Percentiles rank a stretch among this genome's conserved stretches.
Evolutionary conservation across 2,113 vertebrate genomes (phyloP).

Genomic region (Plecotus auritus): DNA sequence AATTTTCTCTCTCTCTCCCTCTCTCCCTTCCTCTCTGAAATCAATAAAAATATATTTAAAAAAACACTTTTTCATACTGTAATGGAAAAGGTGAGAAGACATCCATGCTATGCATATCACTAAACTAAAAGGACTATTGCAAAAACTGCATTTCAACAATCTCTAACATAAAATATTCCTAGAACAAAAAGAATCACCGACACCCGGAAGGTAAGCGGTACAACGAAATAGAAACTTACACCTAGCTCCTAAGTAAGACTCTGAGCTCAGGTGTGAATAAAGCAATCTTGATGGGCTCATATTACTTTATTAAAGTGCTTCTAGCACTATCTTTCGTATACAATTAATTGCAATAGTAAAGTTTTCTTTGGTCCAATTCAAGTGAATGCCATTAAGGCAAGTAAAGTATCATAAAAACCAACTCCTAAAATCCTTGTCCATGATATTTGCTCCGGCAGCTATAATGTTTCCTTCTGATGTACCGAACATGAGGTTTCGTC

Average conservation of each 20-base stretch:
- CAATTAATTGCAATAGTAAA: constrained; percentile 36
- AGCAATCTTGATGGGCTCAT: constrained; percentile 7
- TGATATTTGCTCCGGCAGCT: neutral
- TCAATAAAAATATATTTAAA: no score
- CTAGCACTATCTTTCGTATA: neutral
- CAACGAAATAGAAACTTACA: neutral
- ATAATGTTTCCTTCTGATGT: constrained; percentile 18
- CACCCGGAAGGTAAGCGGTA: neutral
- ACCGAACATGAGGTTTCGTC: neutral
- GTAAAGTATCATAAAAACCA: neutral
- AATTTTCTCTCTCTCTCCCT: no score
- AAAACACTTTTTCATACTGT: neutral
- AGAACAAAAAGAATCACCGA: neutral
- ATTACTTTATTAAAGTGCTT: constrained; percentile 2
- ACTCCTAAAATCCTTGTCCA: constrained; percentile 41
- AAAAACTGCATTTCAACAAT: neutral
- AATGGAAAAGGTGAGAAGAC: constrained; percentile 21
- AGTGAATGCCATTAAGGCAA: neutral
- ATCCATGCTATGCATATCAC: neutral
- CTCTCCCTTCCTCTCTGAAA: no score
- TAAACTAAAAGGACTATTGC: neutral
- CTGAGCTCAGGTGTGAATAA: neutral
- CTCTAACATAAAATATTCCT: neutral
- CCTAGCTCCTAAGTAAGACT: neutral
- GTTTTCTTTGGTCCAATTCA: constrained; percentile 37